These are phyloP conservation scores for Drosophila novamexicana DNA, from an alignment of 1,140 invertebrate genomes.

Conservation along the genomic window DNA sequence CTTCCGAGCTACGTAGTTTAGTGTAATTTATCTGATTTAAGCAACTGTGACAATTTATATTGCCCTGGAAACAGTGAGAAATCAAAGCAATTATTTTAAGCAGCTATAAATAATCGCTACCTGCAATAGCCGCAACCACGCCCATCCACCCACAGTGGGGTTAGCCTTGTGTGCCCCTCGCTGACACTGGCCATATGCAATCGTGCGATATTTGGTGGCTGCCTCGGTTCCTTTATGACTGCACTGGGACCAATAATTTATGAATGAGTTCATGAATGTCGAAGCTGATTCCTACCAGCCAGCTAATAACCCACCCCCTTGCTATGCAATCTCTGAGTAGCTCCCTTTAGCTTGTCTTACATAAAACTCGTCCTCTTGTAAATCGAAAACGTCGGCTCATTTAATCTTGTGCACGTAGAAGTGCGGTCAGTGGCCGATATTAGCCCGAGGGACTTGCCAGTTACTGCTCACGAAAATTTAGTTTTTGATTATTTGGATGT, in stretches of 20 bases:
- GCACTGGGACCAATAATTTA: conserved; percentile 79
- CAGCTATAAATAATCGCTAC: conserved; percentile 44
- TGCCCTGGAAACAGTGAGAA: conserved; percentile 16
- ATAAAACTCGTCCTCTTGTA: conserved; percentile 40
- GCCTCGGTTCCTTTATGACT: conserved; percentile 72
- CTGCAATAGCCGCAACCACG: conserved; percentile 4
- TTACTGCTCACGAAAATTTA: conserved; percentile 57
- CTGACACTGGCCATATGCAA: conserved; percentile 63
- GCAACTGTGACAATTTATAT: conserved; percentile 35
- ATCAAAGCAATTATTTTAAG: conserved; percentile 54
- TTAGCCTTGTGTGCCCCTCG: conserved; percentile 17
- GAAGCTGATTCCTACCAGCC: conserved; percentile 45
- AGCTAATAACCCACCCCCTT: neutral
- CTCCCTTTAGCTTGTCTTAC: conserved; percentile 19
- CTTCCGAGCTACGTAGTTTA: neutral
- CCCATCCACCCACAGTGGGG: conserved; percentile 2
- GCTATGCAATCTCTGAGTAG: conserved; percentile 16
- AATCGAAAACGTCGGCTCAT: conserved; percentile 69
- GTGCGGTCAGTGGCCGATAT: conserved; percentile 26
- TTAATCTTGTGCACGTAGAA: conserved; percentile 18
- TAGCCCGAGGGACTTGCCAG: conserved; percentile 56
- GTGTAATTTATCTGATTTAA: conserved; percentile 15
- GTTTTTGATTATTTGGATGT: conserved; percentile 81
- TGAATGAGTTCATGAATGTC: conserved; percentile 82
- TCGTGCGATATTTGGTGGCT: conserved; percentile 77